Evolutionary conservation across 2,888 invertebrate species (phyloP), one percentile per base, ranked within the genome.

Genomic region (Agonum fuliginosum): DNA sequence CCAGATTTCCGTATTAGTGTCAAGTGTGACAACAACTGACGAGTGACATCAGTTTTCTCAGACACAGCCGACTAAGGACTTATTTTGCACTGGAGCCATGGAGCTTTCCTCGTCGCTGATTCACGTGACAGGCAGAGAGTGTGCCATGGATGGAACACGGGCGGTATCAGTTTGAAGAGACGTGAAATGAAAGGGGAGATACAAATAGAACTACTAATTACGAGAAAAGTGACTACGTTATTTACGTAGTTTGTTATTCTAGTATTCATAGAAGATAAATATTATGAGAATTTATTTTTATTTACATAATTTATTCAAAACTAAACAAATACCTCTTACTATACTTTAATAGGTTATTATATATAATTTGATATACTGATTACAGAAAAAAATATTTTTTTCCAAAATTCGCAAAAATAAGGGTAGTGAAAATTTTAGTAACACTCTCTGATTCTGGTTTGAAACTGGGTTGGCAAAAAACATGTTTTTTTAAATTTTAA

Each of bases 1-100:
- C 22, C 37, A 54, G 73, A 73, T 73, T 73, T 41, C 48, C 41
- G 41, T 73, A 73, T 73, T 73, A 58, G 34, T 37, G 73, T 73
- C 73, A 54, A 73, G 73, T 73, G 73, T 73, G 73, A 73, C 73
- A 65, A 30, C n/a, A 37, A 54, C 12, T 58, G 41, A 62, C 58
- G 58, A 62, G 30, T 30, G 14, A 62, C 30, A 62, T 62, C 22
- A 54, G 58, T 62, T 62, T 27, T 62, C 58, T 17, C 30, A 22
- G 54, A 10, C 3, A 12, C 30, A 22, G 54, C 22, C 3, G 24
- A 17, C 48, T 10, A 10, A 43, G 20, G 20, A 24, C 24, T 24
- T 54, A 43, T 43, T 48, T 48, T 17, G 17, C 17, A 20, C 20
- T 48, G 1, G 19, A 8, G 17, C 3, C 3, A 10, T 62, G 30